Evolutionary conservation across 1,140 invertebrate species (phyloP), one percentile per base, ranked within the genome.

Genomic region (Drosophila obscura): DNA sequence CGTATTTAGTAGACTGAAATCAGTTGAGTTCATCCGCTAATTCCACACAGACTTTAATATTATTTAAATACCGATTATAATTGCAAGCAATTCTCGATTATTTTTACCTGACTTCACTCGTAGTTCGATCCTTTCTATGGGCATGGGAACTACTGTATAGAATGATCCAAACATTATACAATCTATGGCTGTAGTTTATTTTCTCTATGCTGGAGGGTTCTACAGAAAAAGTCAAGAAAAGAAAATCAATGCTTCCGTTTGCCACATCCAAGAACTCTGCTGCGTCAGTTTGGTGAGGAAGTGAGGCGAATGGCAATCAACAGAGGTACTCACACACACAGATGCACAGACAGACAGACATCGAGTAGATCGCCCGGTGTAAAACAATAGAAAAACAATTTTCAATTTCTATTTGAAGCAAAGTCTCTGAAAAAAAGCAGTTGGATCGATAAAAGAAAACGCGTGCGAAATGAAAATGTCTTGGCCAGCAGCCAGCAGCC

Each of bases 381-480:
- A 15, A 59, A 61, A 52, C 59, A 76, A 39, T 39, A 79, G 74
- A 56, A 84, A 78, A 88, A 87, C 83, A 87, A 87, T 87, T 87
- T 87, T 87, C 84, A 87, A 87, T 87, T 87, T 87, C 83, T 87
- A 83, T 87, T 88, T 73, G 71, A 62, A 26, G 19, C 55, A 35
- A 71, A 77, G 24, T 24, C 22, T 24, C 31, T 49, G 69, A 52
- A 79, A 79, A 52, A 79, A 79, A 74, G 58, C 58, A 46, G 67
- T 69, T 69, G 22, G 41, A 22, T 31, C 57, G 16, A 11, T 63
- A 46, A 65, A 56, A 49, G 46, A 79, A 71, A 80, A 74, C 78
- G 82, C 79, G 79, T 87, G 83, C 83, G 75, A 87, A 87, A 87
- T 87, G 68, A 87, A 85, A 85, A 85, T 87, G 77, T 87, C 73